Evolutionary conservation across 2,797 vertebrate species (phyloP).

Genomic region (Coreius guichenoti): DNA sequence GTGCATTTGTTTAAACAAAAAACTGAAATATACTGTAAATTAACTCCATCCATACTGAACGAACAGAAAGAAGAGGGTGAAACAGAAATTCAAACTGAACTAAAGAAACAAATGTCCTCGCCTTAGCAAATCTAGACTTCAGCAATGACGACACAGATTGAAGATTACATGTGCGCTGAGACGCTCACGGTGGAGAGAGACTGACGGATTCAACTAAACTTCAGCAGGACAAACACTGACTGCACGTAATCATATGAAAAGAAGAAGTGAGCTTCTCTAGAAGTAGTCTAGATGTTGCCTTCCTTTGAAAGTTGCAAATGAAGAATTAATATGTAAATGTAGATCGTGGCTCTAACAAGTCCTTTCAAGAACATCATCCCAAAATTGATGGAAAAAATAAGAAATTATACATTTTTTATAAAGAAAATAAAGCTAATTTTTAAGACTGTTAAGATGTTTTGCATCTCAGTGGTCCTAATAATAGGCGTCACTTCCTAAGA

Average conservation of each 20-base stretch:
- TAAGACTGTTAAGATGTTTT: no score
- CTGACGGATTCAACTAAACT: constrained; percentile 12
- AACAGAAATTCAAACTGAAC: constrained; percentile 44
- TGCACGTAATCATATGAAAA: neutral
- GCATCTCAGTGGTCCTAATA: neutral
- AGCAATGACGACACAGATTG: constrained; percentile 94
- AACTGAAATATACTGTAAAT: constrained; percentile 22
- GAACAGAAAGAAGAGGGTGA: constrained; percentile 1
- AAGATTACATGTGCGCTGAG: constrained; percentile 67
- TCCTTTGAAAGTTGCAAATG: neutral
- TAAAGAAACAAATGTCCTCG: constrained; percentile 77
- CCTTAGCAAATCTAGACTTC: constrained; percentile 98
- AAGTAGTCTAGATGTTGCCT: neutral
- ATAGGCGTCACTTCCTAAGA: neutral
- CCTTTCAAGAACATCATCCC: neutral
- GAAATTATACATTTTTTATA: neutral
- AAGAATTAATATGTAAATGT: neutral
- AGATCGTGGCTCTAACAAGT: neutral
- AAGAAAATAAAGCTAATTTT: neutral
- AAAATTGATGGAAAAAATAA: neutral
- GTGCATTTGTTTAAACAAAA: neutral
- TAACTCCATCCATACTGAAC: constrained; percentile 6
- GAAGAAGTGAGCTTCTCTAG: neutral
- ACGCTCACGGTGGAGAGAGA: constrained; percentile 71
- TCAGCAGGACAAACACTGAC: neutral